These are phyloP conservation scores for Macrobrachium rosenbergii DNA, from an alignment of 1,140 invertebrate species.

Conservation along the genomic window DNA sequence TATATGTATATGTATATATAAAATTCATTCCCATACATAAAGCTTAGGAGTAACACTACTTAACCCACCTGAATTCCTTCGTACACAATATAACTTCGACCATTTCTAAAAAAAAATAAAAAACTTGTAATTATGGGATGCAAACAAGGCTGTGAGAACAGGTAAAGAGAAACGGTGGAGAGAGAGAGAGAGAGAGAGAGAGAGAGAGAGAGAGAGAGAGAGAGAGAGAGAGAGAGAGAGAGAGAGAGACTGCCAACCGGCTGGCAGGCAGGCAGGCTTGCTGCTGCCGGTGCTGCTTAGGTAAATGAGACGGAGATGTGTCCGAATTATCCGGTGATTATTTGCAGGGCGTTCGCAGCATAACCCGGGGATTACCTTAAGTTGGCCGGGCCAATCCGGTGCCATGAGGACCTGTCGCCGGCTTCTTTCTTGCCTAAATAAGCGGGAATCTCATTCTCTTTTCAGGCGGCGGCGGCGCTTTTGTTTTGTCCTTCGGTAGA, in stretches of 20 bases:
- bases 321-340: neutral
- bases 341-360: too few species aligned
- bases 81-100: neutral
- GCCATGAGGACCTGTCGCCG: too few species aligned
- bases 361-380: too few species aligned
- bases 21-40: neutral
- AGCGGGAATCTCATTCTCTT: too few species aligned
- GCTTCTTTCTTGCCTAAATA: too few species aligned
- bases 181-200: neutral
- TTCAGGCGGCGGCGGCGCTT: too few species aligned
- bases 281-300: neutral
- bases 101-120: too few species aligned
- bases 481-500: too few species aligned
- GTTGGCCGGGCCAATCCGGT: too few species aligned
- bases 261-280: too few species aligned
- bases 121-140: too few species aligned
- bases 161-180: neutral
- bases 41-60: neutral
- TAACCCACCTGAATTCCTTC: neutral
- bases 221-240: neutral
- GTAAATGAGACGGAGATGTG: neutral
- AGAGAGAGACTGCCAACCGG: neutral
- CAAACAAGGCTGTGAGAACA: neutral
- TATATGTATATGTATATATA: slow-evolving; percentile 10
- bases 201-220: neutral